Percentiles rank a stretch among this genome's conserved stretches.
These are phyloP conservation scores for Sula dactylatra DNA, from an alignment of 2,113 vertebrate species.

Conservation along the genomic window DNA sequence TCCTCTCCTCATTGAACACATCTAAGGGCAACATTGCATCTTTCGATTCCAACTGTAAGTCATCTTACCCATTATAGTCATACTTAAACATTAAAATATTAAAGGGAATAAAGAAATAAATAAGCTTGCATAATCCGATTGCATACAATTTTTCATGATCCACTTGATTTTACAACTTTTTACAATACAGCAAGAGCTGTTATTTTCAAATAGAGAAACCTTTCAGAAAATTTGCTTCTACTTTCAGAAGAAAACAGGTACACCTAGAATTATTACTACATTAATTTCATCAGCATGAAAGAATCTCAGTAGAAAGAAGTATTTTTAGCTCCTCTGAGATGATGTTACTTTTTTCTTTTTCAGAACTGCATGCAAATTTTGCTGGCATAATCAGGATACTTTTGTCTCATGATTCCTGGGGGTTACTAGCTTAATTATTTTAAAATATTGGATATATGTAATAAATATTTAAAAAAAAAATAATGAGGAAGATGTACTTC, in stretches of 20 bases:
- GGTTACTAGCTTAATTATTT: not conserved
- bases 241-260: not conserved
- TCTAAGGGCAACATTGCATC: not conserved
- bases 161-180: not conserved
- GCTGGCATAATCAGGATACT: not conserved
- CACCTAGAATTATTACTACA: not conserved
- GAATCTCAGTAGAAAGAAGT: not conserved
- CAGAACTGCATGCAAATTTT: not conserved
- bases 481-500: not conserved
- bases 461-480: not conserved
- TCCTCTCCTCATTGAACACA: not conserved
- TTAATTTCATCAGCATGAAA: not conserved
- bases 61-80: not conserved
- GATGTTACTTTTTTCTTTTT: not conserved
- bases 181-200: not conserved
- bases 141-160: not conserved
- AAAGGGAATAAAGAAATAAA: not conserved
- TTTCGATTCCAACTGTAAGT: not conserved
- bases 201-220: not conserved
- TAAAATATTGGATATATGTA: not conserved
- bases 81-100: not conserved
- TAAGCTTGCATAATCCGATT: not conserved
- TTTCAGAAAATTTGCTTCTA: not conserved
- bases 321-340: not conserved
- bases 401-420: not conserved